These are phyloP conservation scores for Strix uralensis DNA, from an alignment of 2,113 vertebrate genomes.

Conservation along the genomic window DNA sequence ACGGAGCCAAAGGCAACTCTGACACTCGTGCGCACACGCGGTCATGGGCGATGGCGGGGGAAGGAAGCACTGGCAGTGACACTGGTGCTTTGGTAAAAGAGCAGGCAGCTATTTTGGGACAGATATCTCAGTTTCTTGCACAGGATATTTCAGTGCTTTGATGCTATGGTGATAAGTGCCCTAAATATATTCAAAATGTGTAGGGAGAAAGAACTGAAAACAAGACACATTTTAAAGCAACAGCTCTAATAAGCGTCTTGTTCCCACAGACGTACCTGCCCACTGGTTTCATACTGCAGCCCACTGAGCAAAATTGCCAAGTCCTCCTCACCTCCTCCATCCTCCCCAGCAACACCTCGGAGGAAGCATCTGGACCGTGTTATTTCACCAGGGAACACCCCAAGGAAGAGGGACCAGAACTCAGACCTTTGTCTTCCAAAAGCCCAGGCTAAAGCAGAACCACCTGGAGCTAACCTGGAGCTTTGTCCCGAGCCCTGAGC, in stretches of 20 bases:
- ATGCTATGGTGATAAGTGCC: slow-evolving; percentile 55
- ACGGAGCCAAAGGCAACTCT: background rate
- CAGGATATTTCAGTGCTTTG: slow-evolving; percentile 8
- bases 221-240: background rate
- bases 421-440: background rate
- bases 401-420: background rate
- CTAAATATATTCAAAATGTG: slow-evolving; percentile 35
- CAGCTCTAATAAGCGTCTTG: background rate
- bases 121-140: background rate
- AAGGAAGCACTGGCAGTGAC: background rate
- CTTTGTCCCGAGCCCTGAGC: fast-evolving
- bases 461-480: background rate
- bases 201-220: background rate
- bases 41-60: background rate
- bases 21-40: background rate
- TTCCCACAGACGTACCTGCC: background rate
- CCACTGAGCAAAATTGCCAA: background rate
- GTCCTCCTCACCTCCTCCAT: background rate
- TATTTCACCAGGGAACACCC: background rate
- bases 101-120: slow-evolving; percentile 25
- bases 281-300: background rate
- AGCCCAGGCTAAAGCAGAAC: background rate
- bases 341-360: background rate
- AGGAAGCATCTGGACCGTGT: background rate
- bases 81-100: background rate